phyloP scores from a whole-genome alignment of 2,797 vertebrate species.

The Rhinophrynus dorsalis region DNA sequence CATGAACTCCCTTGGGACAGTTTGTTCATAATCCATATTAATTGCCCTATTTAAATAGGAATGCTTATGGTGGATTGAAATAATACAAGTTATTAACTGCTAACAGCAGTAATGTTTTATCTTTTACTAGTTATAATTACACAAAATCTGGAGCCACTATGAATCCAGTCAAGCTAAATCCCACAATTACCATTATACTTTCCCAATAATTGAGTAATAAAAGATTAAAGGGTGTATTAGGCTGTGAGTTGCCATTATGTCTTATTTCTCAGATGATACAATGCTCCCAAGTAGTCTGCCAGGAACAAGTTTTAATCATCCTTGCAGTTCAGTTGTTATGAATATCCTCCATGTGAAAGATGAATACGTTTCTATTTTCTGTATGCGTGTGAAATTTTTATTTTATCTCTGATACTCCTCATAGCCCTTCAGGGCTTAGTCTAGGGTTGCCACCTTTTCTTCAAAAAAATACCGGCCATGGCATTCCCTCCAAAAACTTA shows the following conservation, averaged over 20 bases:
- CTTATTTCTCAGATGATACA: not conserved
- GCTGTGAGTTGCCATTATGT: not conserved
- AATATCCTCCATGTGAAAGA: too few species aligned
- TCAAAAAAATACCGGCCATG: too few species aligned
- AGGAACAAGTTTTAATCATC: too few species aligned
- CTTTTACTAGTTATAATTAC: conserved; percentile 16
- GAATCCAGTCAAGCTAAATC: conserved; percentile 15
- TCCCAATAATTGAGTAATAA: conserved; percentile 33
- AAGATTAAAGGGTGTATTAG: conserved; percentile 30
- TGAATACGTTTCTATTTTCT: too few species aligned
- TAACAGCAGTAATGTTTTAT: conserved; percentile 29
- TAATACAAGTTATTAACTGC: conserved; percentile 25
- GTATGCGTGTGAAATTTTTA: too few species aligned
- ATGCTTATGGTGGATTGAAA: conserved; percentile 17
- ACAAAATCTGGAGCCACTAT: conserved; percentile 20
- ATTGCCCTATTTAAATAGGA: conserved; percentile 28
- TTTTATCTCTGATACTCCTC: too few species aligned
- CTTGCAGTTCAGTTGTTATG: too few species aligned
- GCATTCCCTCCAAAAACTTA: too few species aligned
- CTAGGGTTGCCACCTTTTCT: too few species aligned
- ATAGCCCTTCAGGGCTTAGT: too few species aligned
- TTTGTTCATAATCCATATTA: conserved; percentile 28
- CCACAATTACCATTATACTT: conserved; percentile 31
- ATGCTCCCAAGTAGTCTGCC: too few species aligned
- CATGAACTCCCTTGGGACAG: too few species aligned